phyloP scores from a whole-genome alignment of 1,140 invertebrate species.

The Vollenhovia emeryi region DNA sequence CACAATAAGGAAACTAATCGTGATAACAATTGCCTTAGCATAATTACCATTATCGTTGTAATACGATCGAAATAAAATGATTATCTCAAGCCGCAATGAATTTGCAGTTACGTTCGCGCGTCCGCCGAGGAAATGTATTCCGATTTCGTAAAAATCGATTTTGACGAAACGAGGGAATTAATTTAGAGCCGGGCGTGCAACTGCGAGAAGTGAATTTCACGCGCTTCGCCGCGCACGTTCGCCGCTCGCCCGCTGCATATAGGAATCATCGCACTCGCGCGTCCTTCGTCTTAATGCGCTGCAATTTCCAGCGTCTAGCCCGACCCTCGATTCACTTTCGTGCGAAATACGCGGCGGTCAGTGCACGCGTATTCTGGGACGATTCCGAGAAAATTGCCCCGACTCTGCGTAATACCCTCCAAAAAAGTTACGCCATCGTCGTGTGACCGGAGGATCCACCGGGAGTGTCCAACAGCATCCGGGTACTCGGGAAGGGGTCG shows the following conservation, averaged over 20 bases:
- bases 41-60: background rate
- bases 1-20: background rate
- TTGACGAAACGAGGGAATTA: constrained; percentile 5
- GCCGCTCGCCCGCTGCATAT: constrained; percentile 51
- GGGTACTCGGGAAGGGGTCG: background rate
- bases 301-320: constrained; percentile 52
- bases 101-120: background rate
- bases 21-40: background rate
- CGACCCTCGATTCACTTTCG: constrained; percentile 19
- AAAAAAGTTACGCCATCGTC: constrained; percentile 4
- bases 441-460: background rate
- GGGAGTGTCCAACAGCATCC: background rate
- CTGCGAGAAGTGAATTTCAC: constrained; percentile 30
- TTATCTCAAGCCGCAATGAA: background rate
- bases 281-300: constrained; percentile 58
- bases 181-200: background rate
- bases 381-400: background rate
- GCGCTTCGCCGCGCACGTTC: constrained; percentile 36
- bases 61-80: background rate
- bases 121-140: background rate
- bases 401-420: background rate
- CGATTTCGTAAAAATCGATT: background rate
- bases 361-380: background rate
- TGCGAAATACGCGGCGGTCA: constrained; percentile 11
- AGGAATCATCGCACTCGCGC: constrained; percentile 63